Evolutionary conservation across 2,888 invertebrate genomes (phyloP).

Genomic region (Capitulum mitella): DNA sequence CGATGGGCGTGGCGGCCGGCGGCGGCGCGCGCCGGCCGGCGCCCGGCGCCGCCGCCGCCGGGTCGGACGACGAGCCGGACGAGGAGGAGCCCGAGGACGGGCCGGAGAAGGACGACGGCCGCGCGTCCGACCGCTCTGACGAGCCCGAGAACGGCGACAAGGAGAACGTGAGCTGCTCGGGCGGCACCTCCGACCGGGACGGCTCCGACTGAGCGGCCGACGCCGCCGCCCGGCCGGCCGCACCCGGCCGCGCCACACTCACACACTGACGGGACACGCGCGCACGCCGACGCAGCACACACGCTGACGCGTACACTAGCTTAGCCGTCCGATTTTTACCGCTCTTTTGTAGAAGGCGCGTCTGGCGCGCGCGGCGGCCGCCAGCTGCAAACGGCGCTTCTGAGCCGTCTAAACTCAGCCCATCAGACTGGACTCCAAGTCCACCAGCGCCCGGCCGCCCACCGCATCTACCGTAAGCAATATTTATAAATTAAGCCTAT

Average conservation of each 20-base stretch:
- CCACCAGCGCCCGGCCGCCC: not conserved
- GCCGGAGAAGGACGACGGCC: not conserved
- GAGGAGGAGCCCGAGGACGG: not conserved
- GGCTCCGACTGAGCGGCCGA: not conserved
- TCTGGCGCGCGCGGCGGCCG: not conserved
- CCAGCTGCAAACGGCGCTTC: not conserved
- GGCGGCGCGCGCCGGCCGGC: constrained; percentile 4
- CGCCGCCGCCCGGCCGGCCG: not conserved
- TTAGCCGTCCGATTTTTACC: constrained; percentile 22
- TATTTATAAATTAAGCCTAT: constrained; percentile 21
- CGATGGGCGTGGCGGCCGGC: constrained; percentile 18
- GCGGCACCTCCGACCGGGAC: constrained; percentile 16
- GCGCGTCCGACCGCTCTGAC: constrained; percentile 7
- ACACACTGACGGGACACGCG: no score
- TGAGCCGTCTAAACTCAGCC: constrained; percentile 8
- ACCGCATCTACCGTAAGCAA: not conserved
- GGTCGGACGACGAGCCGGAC: not conserved
- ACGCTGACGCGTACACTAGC: not conserved
- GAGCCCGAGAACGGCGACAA: constrained; percentile 14
- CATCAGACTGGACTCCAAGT: not conserved
- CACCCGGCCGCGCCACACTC: not conserved
- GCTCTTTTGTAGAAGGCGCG: constrained; percentile 13
- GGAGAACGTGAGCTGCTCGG: constrained; percentile 21
- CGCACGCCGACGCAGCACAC: not conserved
- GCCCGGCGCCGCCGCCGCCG: not conserved